These are phyloP conservation scores for Micrasema longulum DNA, from an alignment of 1,140 invertebrate species.

Conservation along the genomic window DNA sequence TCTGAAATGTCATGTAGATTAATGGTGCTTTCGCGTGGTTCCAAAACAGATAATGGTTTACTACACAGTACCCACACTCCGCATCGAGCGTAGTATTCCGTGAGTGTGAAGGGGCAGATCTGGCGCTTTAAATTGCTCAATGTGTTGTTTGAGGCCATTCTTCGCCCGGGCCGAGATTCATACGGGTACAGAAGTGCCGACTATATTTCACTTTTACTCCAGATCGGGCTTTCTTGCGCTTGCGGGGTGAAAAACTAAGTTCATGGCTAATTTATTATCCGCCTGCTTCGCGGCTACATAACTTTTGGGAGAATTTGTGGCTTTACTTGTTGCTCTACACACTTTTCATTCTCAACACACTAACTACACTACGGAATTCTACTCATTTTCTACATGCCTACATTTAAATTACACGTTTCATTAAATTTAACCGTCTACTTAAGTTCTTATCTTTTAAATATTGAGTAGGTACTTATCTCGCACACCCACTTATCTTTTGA, in stretches of 20 bases:
- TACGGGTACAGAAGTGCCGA: slow-evolving; percentile 34
- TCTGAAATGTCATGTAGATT: slow-evolving; percentile 53
- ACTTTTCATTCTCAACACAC: slow-evolving; percentile 27
- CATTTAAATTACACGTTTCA: too few species aligned
- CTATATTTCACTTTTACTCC: slow-evolving; percentile 41
- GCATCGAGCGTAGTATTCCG: slow-evolving; percentile 39
- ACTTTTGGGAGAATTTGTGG: slow-evolving; percentile 26
- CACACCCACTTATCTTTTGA: too few species aligned
- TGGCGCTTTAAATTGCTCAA: slow-evolving; percentile 11
- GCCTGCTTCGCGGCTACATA: slow-evolving; percentile 19
- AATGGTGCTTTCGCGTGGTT: slow-evolving; percentile 51
- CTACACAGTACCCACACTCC: slow-evolving; percentile 29
- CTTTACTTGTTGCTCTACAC: slow-evolving; percentile 29
- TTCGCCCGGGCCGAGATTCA: slow-evolving; percentile 15
- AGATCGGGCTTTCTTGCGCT: slow-evolving; percentile 39
- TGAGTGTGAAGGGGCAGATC: slow-evolving; percentile 18
- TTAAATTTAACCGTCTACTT: too few species aligned
- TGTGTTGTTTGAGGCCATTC: slow-evolving; percentile 8
- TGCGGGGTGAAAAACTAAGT: slow-evolving; percentile 37
- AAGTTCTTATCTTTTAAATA: too few species aligned
- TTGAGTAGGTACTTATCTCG: too few species aligned
- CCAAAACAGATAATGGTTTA: slow-evolving; percentile 50
- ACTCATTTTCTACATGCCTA: too few species aligned
- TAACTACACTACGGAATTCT: not conserved
- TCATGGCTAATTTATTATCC: slow-evolving; percentile 39